Evolutionary conservation across 2,797 vertebrate genomes (phyloP).

Genomic region (Sphaeramia orbicularis): DNA sequence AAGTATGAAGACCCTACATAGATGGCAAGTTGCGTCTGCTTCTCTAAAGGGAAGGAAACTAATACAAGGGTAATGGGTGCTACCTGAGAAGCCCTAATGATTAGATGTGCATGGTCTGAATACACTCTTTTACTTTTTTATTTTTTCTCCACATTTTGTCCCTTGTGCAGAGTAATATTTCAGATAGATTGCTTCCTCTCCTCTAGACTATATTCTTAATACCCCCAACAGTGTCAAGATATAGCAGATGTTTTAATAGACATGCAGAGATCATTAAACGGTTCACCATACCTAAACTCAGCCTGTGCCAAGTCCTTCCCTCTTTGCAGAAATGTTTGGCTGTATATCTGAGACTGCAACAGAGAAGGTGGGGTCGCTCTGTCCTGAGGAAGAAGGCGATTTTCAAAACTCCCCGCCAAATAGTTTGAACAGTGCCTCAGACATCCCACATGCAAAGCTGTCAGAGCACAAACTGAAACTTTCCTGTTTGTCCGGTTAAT

Average conservation of each 20-base stretch:
- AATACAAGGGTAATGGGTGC: slow-evolving; percentile 23
- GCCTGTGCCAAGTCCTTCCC: slow-evolving; percentile 44
- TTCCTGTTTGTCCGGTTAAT: slow-evolving; percentile 66
- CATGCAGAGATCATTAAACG: slow-evolving; percentile 49
- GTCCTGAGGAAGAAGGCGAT: slow-evolving; percentile 48
- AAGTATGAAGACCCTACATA: slow-evolving; percentile 39
- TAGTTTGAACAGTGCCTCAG: slow-evolving; percentile 51
- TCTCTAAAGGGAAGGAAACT: slow-evolving; percentile 18
- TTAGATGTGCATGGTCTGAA: slow-evolving; percentile 19
- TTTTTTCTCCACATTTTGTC: not conserved
- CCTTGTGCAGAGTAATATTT: slow-evolving; percentile 48
- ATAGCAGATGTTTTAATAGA: slow-evolving; percentile 35
- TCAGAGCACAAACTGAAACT: slow-evolving; percentile 62
- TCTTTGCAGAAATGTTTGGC: slow-evolving; percentile 21
- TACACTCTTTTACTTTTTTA: not conserved
- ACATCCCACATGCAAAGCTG: slow-evolving; percentile 60
- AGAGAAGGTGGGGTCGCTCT: slow-evolving; percentile 47
- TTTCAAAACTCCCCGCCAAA: slow-evolving; percentile 84
- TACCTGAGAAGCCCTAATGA: slow-evolving; percentile 54
- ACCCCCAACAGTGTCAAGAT: slow-evolving; percentile 27
- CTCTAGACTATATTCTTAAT: slow-evolving; percentile 17
- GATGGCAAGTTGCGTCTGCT: slow-evolving; percentile 41
- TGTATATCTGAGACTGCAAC: slow-evolving; percentile 31
- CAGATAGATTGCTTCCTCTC: slow-evolving; percentile 41
- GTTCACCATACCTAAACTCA: slow-evolving; percentile 50